Base-by-base conservation (phyloP, 2,888 invertebrate species). In the Netelia virgata region DNA sequence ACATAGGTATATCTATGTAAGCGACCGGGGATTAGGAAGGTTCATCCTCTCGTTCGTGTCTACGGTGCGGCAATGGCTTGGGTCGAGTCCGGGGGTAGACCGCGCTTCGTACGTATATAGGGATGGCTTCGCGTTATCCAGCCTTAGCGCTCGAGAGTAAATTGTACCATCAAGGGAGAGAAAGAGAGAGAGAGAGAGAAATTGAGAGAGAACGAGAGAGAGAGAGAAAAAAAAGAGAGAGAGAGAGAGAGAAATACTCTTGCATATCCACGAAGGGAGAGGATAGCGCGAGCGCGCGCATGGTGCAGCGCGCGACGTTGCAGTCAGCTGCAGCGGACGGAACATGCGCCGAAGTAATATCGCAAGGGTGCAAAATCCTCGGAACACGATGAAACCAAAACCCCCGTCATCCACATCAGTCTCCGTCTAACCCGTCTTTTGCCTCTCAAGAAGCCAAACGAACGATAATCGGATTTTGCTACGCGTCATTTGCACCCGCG, bases 271-370 rank as follows among this genome's bases (percentile, higher is more conserved):
- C 14, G 41, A 69, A 23, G 1, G 23, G 1, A 20, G 41, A 20
- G 55, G 55, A 68, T 23, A 18, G 53, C 20, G 59, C 53, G 53
- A 43, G 53, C 50, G 23, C 72, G 77, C 70, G 72, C 72, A 72
- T 85, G 78, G 79, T 70, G 72, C 76, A 69, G 59, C 69, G 64
- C 64, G 50, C 53, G 57, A 50, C 79, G 68, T 69, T 85, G 86
- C 86, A 83, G 78, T 82, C 55, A 74, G 83, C 77, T 85, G 86
- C 86, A 84, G 20, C 82, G 80, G 50, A 76, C 63, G 57, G 80
- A 66, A 80, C 86, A 84, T 86, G 86, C 84, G 84, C 84, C 36
- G n/a, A 59, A 47, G 36, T 77, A 53, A 61, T 80, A 68, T 75
- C 66, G 70, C 75, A 59, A 64, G 53, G 47, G 43, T 70, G n/a